phyloP scores from a whole-genome alignment of 2,888 invertebrate genomes.

The Criorhina ranunculi region DNA sequence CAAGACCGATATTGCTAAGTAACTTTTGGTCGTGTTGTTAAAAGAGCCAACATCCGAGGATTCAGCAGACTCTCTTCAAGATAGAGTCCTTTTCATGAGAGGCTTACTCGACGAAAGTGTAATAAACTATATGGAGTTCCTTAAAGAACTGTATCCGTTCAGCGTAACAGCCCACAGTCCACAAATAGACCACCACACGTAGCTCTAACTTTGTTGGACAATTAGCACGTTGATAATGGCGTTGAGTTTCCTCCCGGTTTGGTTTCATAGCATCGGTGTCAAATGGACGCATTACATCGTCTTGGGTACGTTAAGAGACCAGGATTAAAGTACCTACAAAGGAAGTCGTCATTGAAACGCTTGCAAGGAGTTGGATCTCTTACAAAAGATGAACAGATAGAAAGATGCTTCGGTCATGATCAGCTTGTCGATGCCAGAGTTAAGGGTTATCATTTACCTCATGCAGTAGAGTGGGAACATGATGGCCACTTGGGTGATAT shows the following conservation, averaged over 20 bases:
- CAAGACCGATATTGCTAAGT: too few species aligned
- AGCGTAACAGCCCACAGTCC: too few species aligned
- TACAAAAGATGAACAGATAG: slow-evolving; percentile 96
- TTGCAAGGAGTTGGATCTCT: neutral
- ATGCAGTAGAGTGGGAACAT: slow-evolving; percentile 95
- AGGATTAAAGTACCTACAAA: slow-evolving; percentile 94
- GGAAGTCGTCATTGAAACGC: neutral
- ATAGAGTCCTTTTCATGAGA: too few species aligned
- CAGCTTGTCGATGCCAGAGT: slow-evolving; percentile 91
- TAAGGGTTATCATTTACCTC: slow-evolving; percentile 93
- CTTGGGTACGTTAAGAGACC: slow-evolving; percentile 95
- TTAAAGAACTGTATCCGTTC: too few species aligned
- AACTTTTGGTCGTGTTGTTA: too few species aligned
- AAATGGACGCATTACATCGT: slow-evolving; percentile 89
- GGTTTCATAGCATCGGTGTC: slow-evolving; percentile 89
- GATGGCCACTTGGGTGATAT: slow-evolving; percentile 90
- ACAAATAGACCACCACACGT: slow-evolving; percentile 93
- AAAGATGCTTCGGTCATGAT: slow-evolving; percentile 97
- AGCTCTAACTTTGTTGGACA: slow-evolving; percentile 93
- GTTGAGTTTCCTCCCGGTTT: slow-evolving; percentile 87
- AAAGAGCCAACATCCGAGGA: too few species aligned
- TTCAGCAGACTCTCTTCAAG: too few species aligned
- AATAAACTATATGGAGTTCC: too few species aligned
- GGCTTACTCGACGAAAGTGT: too few species aligned
- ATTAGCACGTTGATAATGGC: slow-evolving; percentile 92